A percentile compares a stretch with the other conserved stretches of the same genome.
Evolutionary conservation across 2,113 vertebrate species (phyloP).

Genomic region (Rattus rattus): DNA sequence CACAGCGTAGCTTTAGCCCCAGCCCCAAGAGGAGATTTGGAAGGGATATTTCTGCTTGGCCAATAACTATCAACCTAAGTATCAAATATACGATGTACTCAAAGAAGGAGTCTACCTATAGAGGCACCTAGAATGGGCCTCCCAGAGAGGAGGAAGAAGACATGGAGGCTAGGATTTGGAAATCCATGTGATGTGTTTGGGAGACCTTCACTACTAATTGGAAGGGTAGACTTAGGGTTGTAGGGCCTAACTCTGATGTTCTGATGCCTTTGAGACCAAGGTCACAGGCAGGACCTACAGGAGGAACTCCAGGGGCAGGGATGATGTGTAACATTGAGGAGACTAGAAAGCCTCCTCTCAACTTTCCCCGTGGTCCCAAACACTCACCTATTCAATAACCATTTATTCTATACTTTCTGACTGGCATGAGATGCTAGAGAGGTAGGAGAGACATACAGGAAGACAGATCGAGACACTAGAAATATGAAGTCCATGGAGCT

Average conservation of each 20-base stretch:
- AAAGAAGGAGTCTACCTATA: background rate
- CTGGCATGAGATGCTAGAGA: background rate
- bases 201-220: background rate
- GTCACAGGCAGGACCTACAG: background rate
- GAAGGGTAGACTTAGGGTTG: too few relatives aligned
- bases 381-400: background rate
- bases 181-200: background rate
- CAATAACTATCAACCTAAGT: background rate
- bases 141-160: background rate
- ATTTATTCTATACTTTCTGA: background rate
- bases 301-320: background rate
- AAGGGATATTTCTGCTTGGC: background rate
- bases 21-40: background rate
- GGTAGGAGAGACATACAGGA: too few relatives aligned
- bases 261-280: background rate
- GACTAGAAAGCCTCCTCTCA: background rate
- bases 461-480: background rate
- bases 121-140: background rate
- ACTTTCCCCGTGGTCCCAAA: background rate
- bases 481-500: background rate
- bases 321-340: background rate
- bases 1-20: background rate
- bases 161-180: background rate
- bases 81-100: background rate
- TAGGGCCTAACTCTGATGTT: background rate